phyloP scores from a whole-genome alignment of 1,140 invertebrate species.

The Oppia nitens region DNA sequence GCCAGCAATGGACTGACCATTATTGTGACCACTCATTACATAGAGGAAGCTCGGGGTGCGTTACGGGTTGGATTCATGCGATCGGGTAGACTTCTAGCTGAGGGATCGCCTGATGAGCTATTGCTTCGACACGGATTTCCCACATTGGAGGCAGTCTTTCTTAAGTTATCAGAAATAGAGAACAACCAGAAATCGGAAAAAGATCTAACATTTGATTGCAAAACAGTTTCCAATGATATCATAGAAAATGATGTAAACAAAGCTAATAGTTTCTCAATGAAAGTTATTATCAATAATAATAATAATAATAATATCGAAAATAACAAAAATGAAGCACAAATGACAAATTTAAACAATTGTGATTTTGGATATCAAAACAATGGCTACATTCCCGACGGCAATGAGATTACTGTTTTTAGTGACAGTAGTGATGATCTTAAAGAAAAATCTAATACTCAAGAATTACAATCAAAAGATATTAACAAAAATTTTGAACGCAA shows the following conservation, averaged over 20 bases:
- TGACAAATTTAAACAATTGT: not conserved
- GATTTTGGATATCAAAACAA: no score
- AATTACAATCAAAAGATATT: not conserved
- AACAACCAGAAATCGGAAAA: not conserved
- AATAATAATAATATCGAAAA: not conserved
- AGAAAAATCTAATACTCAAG: no score
- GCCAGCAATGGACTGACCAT: conserved; percentile 43
- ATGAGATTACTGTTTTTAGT: no score
- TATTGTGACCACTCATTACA: conserved; percentile 33
- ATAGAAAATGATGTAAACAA: no score
- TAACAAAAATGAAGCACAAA: not conserved
- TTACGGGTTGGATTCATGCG: conserved; percentile 30
- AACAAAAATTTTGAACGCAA: no score
- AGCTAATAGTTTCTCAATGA: not conserved
- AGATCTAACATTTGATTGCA: not conserved
- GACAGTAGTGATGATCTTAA: no score
- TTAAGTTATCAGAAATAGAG: conserved; percentile 50
- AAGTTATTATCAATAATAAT: not conserved
- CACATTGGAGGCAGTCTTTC: conserved; percentile 57
- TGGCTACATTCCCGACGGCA: no score
- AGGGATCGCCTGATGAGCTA: conserved; percentile 25
- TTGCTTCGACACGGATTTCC: conserved; percentile 20
- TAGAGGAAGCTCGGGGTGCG: conserved; percentile 30
- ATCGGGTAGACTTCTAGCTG: conserved; percentile 27
- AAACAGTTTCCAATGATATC: no score